Evolutionary conservation across 2,113 vertebrate species (phyloP).

Genomic region (Mesocricetus auratus): DNA sequence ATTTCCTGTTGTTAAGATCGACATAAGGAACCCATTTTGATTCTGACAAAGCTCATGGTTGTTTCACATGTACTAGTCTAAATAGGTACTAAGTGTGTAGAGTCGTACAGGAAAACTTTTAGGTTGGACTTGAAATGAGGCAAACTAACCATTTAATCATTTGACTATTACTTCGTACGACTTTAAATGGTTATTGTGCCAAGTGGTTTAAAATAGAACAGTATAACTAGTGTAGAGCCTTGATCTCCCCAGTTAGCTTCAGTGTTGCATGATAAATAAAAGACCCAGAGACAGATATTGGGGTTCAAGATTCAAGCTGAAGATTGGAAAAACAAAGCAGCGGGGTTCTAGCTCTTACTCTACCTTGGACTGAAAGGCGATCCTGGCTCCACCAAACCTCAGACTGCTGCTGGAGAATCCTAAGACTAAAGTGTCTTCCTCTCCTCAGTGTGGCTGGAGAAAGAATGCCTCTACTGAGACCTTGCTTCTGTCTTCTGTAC

Average conservation of each 20-base stretch:
- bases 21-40: background rate
- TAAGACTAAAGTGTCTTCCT: no score
- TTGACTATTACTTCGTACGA: constrained; percentile 44
- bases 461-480: no score
- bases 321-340: no score
- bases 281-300: no score
- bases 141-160: constrained; percentile 4
- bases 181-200: constrained; percentile 18
- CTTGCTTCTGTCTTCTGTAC: no score
- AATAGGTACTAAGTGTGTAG: background rate
- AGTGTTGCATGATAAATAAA: no score
- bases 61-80: background rate
- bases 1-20: background rate
- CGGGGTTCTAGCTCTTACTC: no score
- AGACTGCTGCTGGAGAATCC: no score
- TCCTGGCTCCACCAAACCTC: no score
- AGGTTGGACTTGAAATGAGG: constrained; percentile 42
- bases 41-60: background rate
- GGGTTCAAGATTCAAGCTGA: no score
- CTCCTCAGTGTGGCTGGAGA: no score
- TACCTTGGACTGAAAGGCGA: no score
- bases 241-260: background rate
- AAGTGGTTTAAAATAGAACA: constrained; percentile 2
- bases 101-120: background rate
- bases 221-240: background rate